phyloP scores from a whole-genome alignment of 2,797 vertebrate species.

The Crenuchus spilurus region DNA sequence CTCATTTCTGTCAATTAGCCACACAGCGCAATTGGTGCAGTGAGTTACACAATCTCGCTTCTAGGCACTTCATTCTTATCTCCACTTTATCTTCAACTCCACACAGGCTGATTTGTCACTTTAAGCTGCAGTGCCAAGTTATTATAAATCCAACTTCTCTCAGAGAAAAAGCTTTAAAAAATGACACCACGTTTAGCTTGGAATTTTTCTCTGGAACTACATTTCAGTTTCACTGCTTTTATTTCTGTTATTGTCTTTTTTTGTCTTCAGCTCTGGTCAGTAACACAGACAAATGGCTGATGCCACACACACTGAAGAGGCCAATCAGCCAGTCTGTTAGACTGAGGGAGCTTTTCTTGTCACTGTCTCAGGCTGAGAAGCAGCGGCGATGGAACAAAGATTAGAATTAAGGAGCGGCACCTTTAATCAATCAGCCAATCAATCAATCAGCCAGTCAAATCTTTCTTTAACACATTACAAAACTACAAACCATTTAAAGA shows the following conservation, averaged over 20 bases:
- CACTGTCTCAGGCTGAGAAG: background rate
- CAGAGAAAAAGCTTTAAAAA: slow-evolving; percentile 7
- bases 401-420: background rate
- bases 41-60: background rate
- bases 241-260: background rate
- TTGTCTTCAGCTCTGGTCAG: slow-evolving; percentile 13
- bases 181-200: background rate
- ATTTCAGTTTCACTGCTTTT: background rate
- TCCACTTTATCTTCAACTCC: slow-evolving; percentile 1
- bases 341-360: background rate
- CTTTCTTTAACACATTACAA: too few species aligned
- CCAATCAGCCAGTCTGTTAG: background rate
- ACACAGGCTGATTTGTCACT: slow-evolving; percentile 25
- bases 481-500: too few species aligned
- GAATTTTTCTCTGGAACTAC: background rate
- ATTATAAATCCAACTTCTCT: slow-evolving; percentile 13
- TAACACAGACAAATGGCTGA: slow-evolving; percentile 41
- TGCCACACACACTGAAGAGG: background rate
- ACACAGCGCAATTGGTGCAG: background rate
- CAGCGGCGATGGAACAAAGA: background rate
- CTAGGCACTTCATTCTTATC: background rate
- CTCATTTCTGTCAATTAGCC: slow-evolving; percentile 24
- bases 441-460: background rate
- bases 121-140: slow-evolving; percentile 10
- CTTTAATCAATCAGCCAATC: too few species aligned